Evolutionary conservation across 2,113 vertebrate species (phyloP), one percentile per base, ranked within the genome.

Genomic region (Oncorhynchus masou): DNA sequence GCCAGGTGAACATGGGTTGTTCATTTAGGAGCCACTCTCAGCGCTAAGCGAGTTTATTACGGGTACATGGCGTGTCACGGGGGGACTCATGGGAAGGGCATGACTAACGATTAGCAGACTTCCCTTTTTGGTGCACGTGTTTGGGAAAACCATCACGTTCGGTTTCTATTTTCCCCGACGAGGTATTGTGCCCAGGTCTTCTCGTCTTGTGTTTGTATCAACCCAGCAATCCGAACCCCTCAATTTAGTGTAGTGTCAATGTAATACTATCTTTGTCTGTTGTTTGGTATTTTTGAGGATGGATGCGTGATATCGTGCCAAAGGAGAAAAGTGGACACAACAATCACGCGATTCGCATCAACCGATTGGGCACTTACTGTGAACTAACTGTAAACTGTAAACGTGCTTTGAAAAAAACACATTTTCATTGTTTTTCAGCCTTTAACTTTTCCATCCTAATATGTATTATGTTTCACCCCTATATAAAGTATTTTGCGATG

Each of bases 101-200:
- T 76, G 70, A 81, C 75, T 25, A 57, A 57, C 13, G 39, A 68
- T 83, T 82, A 72, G 74, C 83, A 57, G 71, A 54, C 83, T 69
- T 70, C 72, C 4, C 76, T 70, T 69, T 82, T 64, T 74, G 51
- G 65, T 73, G 67, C 76, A 74, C 66, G 34, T 49, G 48, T 29
- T 77, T 45, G 69, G 31, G 74, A 86, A 84, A 85, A 77, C 73
- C 60, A 74, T 75, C 24, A 24, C 51, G 24, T 72, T 81, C 73
- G 45, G 69, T 79, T 90, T 90, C 76, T 60, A 54, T 86, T 88
- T 89, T 85, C 78, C 75, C 87, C 86, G 87, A 87, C 82, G 78
- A 72, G 59, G 81, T 78, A 87, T 85, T 89, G 79, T 87, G 77
- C 82, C 29, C 70, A 27, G 85, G 31, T 62, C 83, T 24, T 84